phyloP scores from a whole-genome alignment of 1,140 invertebrate species.

The Pogonognathellus flavescens region DNA sequence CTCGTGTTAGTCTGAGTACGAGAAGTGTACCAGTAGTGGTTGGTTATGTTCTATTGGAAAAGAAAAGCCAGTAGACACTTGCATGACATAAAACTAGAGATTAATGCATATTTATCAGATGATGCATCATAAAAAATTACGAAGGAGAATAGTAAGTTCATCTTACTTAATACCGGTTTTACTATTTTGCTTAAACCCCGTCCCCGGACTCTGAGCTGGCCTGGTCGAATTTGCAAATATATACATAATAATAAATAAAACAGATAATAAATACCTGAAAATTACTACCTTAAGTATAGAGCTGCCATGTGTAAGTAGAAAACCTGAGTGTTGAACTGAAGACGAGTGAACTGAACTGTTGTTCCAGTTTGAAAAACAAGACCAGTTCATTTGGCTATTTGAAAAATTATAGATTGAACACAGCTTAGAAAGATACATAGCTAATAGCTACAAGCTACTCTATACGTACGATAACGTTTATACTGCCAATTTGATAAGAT shows the following conservation, averaged over 20 bases:
- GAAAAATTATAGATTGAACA: conserved; percentile 29
- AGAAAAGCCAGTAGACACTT: conserved; percentile 25
- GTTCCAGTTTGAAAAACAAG: conserved; percentile 45
- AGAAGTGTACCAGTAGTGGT: conserved; percentile 4
- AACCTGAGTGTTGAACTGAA: conserved; percentile 33
- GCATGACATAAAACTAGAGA: conserved; percentile 44
- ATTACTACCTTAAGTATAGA: conserved; percentile 32
- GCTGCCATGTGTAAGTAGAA: not conserved
- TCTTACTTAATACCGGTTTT: conserved; percentile 41
- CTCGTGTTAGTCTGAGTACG: not conserved
- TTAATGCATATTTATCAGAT: conserved; percentile 49
- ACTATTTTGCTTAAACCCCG: not conserved
- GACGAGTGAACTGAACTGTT: conserved; percentile 28
- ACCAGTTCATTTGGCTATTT: conserved; percentile 25
- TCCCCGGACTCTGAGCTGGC: not conserved
- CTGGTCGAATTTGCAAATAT: not conserved
- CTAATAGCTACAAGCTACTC: not conserved
- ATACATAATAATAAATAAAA: conserved; percentile 38
- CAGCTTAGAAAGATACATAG: not conserved
- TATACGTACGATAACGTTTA: not conserved
- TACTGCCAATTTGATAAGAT: not conserved
- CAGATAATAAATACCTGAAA: conserved; percentile 39
- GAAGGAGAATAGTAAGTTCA: conserved; percentile 6
- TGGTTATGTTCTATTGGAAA: not conserved
- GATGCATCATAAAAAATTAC: conserved; percentile 32